Evolutionary conservation across 2,888 invertebrate species (phyloP).

Genomic region (Prostheceraeus crozeri): DNA sequence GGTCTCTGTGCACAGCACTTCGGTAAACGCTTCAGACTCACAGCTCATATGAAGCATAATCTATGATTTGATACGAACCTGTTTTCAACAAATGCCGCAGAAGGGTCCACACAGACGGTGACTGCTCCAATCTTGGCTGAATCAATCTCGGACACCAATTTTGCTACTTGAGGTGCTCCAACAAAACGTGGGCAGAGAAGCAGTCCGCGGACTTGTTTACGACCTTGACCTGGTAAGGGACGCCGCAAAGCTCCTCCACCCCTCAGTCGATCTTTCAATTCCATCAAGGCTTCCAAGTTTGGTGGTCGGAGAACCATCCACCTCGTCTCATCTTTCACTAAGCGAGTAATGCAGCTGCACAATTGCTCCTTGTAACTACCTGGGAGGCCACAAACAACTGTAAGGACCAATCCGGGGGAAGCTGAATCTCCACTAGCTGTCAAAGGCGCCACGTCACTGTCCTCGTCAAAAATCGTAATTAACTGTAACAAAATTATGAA

Average conservation of each 20-base stretch:
- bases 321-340: conserved; percentile 48
- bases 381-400: conserved; percentile 48
- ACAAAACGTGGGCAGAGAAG: background rate
- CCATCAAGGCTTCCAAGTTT: background rate
- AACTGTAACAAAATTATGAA: no score
- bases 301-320: conserved; percentile 38
- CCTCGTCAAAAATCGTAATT: no score
- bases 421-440: background rate
- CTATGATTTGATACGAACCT: no score
- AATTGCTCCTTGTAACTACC: conserved; percentile 49
- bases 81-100: no score
- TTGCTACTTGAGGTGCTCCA: background rate
- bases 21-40: no score
- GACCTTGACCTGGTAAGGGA: background rate
- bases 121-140: no score
- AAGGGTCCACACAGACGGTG: no score
- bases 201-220: background rate
- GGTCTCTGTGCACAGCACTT: no score
- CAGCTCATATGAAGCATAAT: no score
- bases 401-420: conserved; percentile 47
- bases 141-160: no score
- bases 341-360: conserved; percentile 44
- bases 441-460: conserved; percentile 1
- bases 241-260: conserved; percentile 6
- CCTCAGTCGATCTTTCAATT: background rate